These are phyloP conservation scores for Nezara viridula DNA, from an alignment of 2,888 invertebrate species.

Conservation along the genomic window DNA sequence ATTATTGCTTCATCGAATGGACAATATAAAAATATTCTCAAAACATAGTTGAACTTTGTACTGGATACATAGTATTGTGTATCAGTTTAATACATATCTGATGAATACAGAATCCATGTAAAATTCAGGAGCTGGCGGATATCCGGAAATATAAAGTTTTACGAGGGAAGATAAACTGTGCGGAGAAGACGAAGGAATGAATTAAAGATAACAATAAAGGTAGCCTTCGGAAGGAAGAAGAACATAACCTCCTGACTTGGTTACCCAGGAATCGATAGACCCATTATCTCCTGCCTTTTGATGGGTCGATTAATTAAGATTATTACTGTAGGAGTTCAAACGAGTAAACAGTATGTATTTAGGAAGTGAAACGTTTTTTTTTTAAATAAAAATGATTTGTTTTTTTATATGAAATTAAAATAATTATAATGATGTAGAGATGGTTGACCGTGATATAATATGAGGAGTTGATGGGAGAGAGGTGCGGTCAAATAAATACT, in stretches of 20 bases:
- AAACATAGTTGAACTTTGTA: too few relatives aligned
- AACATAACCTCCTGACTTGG: not conserved
- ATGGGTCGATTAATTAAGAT: conserved; percentile 2
- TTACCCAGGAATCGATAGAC: not conserved
- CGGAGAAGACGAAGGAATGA: not conserved
- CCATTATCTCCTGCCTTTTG: not conserved
- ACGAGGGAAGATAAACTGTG: not conserved
- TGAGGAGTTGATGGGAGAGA: too few relatives aligned
- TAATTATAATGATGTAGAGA: too few relatives aligned
- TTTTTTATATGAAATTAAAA: too few relatives aligned
- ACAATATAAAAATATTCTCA: too few relatives aligned
- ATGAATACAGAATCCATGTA: not conserved
- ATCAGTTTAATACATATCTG: not conserved
- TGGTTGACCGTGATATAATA: too few relatives aligned
- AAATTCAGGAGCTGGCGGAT: not conserved
- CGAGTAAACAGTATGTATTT: too few relatives aligned
- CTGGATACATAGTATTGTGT: not conserved
- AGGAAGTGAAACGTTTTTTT: too few relatives aligned
- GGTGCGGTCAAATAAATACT: too few relatives aligned
- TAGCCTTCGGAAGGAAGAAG: not conserved
- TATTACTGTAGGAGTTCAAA: not conserved
- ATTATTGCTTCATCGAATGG: too few relatives aligned
- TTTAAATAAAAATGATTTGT: too few relatives aligned
- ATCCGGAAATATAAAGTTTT: conserved; percentile 27
- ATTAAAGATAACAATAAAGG: conserved; percentile 16